Conservation (phyloP, 1,140 invertebrate species). For the Drosophila pandora region DNA sequence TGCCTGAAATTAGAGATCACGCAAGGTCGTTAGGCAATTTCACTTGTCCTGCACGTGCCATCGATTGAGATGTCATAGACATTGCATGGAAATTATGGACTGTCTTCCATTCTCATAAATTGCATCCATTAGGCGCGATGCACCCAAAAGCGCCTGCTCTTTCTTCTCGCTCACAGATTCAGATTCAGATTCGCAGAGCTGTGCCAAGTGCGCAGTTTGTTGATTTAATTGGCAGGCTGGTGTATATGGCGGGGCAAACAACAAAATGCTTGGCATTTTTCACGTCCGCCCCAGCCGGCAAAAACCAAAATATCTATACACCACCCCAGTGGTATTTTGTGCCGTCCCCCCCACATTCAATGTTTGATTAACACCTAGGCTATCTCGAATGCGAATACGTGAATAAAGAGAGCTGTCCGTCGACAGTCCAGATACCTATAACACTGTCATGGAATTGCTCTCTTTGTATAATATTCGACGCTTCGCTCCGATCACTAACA, state of each 20-base stretch:
- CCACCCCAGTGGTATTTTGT: slow-evolving; percentile 29
- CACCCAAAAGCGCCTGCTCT: slow-evolving; percentile 10
- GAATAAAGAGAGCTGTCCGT: slow-evolving; percentile 88
- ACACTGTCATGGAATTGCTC: slow-evolving; percentile 88
- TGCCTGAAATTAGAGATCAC: background rate
- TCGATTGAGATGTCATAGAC: slow-evolving; percentile 25
- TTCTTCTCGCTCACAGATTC: slow-evolving; percentile 37
- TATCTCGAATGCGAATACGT: slow-evolving; percentile 83
- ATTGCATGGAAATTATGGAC: slow-evolving; percentile 1
- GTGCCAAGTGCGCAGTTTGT: slow-evolving; percentile 81
- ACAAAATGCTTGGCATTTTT: slow-evolving; percentile 47
- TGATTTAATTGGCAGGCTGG: slow-evolving; percentile 41
- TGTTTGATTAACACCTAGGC: slow-evolving; percentile 56
- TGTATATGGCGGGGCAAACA: slow-evolving; percentile 46
- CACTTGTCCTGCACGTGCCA: slow-evolving; percentile 45
- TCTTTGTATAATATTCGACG: slow-evolving; percentile 86
- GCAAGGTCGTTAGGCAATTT: slow-evolving; percentile 8
- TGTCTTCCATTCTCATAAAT: slow-evolving; percentile 10
- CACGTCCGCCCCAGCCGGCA: slow-evolving; percentile 29
- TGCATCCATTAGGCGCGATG: slow-evolving; percentile 37
- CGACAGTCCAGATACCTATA: slow-evolving; percentile 86
- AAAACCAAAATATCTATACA: slow-evolving; percentile 8
- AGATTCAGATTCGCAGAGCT: slow-evolving; percentile 26
- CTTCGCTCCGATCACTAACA: slow-evolving; percentile 52
- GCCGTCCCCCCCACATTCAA: slow-evolving; percentile 16